A percentile compares a stretch with the other conserved stretches of the same genome.
phyloP scores from a whole-genome alignment of 1,140 invertebrate species.

The Ylistrum balloti region DNA sequence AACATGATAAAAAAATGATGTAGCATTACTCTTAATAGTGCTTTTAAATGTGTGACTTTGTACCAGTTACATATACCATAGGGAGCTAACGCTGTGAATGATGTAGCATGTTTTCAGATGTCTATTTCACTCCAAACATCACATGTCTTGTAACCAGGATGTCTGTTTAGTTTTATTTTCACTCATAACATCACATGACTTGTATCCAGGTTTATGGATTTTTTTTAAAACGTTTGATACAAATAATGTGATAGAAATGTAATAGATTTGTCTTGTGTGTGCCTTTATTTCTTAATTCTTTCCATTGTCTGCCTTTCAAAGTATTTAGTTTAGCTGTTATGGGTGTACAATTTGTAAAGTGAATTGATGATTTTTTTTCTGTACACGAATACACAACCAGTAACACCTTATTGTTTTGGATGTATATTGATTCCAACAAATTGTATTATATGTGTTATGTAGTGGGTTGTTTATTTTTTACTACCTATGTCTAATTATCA shows the following conservation, averaged over 20 bases:
- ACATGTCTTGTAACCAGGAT: no score
- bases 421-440: background rate
- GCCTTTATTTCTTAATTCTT: constrained; percentile 1
- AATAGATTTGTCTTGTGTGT: background rate
- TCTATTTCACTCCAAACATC: no score
- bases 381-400: background rate
- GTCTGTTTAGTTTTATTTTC: background rate
- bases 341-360: background rate
- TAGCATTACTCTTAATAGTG: no score
- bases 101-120: no score
- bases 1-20: background rate
- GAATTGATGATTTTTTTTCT: background rate
- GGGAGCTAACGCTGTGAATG: no score
- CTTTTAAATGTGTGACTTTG: no score
- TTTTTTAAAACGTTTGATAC: background rate
- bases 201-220: background rate
- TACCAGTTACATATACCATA: no score
- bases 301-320: background rate
- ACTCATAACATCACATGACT: background rate
- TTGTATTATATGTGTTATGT: background rate
- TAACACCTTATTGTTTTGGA: background rate
- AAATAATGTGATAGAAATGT: background rate
- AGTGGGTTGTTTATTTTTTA: background rate
- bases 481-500: background rate
- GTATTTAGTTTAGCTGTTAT: constrained; percentile 17